These are phyloP conservation scores for Agrochola litura DNA, from an alignment of 2,888 invertebrate species.

Conservation along the genomic window DNA sequence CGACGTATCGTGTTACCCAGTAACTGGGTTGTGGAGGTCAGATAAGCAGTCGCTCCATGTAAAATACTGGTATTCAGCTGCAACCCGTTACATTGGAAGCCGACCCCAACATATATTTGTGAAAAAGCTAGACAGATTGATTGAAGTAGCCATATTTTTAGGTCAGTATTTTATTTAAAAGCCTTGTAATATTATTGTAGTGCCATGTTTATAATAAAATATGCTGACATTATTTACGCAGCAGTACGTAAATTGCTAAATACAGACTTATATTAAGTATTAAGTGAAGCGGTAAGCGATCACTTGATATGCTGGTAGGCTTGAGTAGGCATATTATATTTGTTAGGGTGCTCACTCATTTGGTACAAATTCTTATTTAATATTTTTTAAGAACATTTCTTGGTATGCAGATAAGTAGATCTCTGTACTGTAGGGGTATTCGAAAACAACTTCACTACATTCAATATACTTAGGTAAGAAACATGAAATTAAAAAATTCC, in stretches of 20 bases:
- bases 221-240: constrained; percentile 25
- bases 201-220: background rate
- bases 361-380: background rate
- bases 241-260: constrained; percentile 35
- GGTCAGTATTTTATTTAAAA: constrained; percentile 11
- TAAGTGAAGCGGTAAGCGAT: constrained; percentile 53
- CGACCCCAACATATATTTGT: background rate
- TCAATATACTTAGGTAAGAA: too few species aligned
- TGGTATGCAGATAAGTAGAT: background rate
- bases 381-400: background rate
- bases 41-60: background rate
- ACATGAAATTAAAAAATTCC: too few species aligned
- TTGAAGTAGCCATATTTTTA: background rate
- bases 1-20: too few species aligned
- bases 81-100: background rate
- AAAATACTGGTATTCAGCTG: background rate
- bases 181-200: background rate
- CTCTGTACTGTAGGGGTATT: too few species aligned
- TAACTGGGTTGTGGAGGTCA: background rate
- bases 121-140: background rate
- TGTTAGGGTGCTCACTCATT: constrained; percentile 44
- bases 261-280: constrained; percentile 30
- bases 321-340: constrained; percentile 43
- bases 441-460: too few species aligned
- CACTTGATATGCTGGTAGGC: constrained; percentile 52